Evolutionary conservation across 2,888 invertebrate species (phyloP).

Genomic region (Amiota minor): DNA sequence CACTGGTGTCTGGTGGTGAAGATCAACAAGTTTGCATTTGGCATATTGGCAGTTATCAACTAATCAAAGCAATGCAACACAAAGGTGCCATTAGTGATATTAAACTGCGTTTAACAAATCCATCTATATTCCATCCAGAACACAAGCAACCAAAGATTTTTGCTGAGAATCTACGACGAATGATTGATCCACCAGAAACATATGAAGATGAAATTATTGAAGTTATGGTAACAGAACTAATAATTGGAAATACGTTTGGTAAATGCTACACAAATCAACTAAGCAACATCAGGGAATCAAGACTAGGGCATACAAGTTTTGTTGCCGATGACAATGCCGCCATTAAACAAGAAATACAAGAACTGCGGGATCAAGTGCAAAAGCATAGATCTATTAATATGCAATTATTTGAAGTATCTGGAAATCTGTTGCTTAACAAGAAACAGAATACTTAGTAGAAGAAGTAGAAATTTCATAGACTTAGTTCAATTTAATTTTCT

Average conservation of each 20-base stretch:
- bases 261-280: not conserved
- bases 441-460: no score
- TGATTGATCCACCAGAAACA: constrained; percentile 74
- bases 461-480: no score
- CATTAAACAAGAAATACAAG: constrained; percentile 43
- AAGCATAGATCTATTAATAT: constrained; percentile 77
- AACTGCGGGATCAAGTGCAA: constrained; percentile 75
- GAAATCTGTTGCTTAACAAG: constrained; percentile 73
- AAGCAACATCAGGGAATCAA: not conserved
- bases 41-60: constrained; percentile 85
- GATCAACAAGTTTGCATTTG: constrained; percentile 85
- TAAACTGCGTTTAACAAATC: constrained; percentile 77
- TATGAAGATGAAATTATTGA: constrained; percentile 72
- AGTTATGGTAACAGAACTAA: constrained; percentile 63
- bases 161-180: constrained; percentile 79
- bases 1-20: constrained; percentile 83
- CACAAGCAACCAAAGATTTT: constrained; percentile 76
- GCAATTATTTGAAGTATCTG: constrained; percentile 76
- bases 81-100: constrained; percentile 85
- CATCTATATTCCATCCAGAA: constrained; percentile 77
- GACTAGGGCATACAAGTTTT: not conserved
- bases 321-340: not conserved
- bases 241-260: not conserved
- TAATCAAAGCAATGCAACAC: constrained; percentile 80
- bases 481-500: no score